A percentile compares a stretch with the other conserved stretches of the same genome.
Conservation (phyloP, 2,888 invertebrate genomes). For the Gasteruption jaculator region DNA sequence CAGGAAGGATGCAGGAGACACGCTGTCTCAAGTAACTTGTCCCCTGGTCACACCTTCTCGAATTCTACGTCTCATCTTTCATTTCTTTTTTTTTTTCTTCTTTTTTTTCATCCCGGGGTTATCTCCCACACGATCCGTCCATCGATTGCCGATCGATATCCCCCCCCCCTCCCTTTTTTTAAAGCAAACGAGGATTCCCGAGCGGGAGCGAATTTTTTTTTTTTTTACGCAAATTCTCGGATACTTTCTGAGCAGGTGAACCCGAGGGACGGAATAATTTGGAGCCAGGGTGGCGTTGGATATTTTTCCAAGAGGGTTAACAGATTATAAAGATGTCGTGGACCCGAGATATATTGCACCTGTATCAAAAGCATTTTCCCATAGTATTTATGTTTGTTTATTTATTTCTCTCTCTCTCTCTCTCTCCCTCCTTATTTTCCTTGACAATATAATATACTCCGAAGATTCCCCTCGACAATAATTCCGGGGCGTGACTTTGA, state of each 20-base stretch:
- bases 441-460: no score
- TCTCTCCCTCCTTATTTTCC: conserved; percentile 17
- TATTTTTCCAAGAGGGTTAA: conserved; percentile 39
- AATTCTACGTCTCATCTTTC: no score
- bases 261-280: conserved; percentile 8
- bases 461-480: conserved; percentile 20
- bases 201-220: no score
- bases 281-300: conserved; percentile 22
- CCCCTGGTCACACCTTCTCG: conserved; percentile 32
- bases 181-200: no score
- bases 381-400: no score
- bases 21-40: conserved; percentile 39
- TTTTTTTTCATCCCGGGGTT: not conserved
- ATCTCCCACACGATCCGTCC: no score
- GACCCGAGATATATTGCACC: conserved; percentile 41
- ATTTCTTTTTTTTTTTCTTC: no score
- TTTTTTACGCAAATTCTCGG: no score
- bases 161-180: no score
- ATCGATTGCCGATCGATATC: no score
- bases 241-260: not conserved
- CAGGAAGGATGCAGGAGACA: conserved; percentile 39
- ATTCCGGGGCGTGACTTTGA: conserved; percentile 47
- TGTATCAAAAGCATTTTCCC: conserved; percentile 40
- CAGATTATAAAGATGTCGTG: conserved; percentile 47
- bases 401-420: conserved; percentile 30